A percentile compares a stretch with the other conserved stretches of the same genome.
phyloP scores from a whole-genome alignment of 2,888 invertebrate species.

The Aphodius granarius region DNA sequence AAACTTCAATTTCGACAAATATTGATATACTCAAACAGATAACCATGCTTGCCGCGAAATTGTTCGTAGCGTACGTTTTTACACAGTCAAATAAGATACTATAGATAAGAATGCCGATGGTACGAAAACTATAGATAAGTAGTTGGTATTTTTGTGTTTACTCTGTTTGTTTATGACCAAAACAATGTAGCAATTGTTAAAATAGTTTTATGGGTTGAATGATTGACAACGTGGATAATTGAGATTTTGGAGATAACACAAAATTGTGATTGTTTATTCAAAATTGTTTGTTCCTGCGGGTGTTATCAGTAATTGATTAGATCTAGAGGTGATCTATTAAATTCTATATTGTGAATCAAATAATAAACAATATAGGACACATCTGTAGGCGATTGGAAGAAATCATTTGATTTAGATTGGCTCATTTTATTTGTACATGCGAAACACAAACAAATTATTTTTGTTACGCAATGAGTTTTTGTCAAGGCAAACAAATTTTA shows the following conservation, averaged over 20 bases:
- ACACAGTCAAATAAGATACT: neutral
- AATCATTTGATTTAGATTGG: neutral
- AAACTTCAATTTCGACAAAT: neutral
- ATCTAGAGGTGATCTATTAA: neutral
- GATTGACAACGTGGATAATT: neutral
- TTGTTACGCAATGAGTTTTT: no score
- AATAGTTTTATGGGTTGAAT: neutral
- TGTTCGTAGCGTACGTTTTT: neutral
- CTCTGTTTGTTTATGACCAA: neutral
- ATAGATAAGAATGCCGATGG: neutral
- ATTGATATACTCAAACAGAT: neutral
- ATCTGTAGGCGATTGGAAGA: no score
- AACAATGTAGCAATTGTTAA: neutral
- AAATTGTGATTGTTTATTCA: neutral
- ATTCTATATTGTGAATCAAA: neutral
- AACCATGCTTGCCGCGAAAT: neutral
- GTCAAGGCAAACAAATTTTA: no score
- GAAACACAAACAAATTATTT: neutral
- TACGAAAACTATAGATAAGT: neutral
- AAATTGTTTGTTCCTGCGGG: neutral
- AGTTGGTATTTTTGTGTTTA: no score
- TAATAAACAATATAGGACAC: neutral
- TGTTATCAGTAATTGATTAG: neutral
- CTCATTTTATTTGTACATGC: neutral
- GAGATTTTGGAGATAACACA: neutral